Base-by-base conservation (phyloP, 2,113 vertebrate species). In the Petrocephalus zakoni region DNA sequence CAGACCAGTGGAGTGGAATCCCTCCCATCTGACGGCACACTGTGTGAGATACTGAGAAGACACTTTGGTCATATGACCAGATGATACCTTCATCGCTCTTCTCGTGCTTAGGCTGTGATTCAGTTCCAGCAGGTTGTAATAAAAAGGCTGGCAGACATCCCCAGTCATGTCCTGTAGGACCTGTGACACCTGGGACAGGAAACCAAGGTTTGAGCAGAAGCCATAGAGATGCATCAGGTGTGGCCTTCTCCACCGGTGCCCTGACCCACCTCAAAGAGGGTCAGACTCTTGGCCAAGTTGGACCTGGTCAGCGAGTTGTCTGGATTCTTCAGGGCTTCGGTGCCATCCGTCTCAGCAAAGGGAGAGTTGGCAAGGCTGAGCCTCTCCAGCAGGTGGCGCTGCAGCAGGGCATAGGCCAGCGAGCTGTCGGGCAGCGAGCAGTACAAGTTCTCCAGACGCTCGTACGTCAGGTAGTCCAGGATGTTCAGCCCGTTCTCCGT, bases 401-500 rank as follows among this genome's bases (percentile, higher is more conserved):
- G 93, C 86, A 97, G 95, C 4, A 97, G 94, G 1, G 46, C 46
- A 87, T 90, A 94, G n/a, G 94, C 92, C 90, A 96, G 92, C 0
- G 93, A 94, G 91, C 90, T 93, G 56, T 94, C 92, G 0, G 95
- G 91, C 64, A 94, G 92, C 0, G 95, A 95, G 21, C 90, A 49
- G 88, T 97, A 97, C 49, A 97, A 93, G 29, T 91, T 90, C 87
- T 96, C 95, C 92, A 97, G 92, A 29, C 95, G 95, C 4, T 1
- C 0, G 49, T 95, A 94, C 0, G 96, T 96, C 91, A 97, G 92
- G 91, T 97, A 97, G 89, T 96, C 93, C 87, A 95, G 90, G 81
- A 97, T 92, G 68, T 96, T 97, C 68, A 97, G 93, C 5, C 97
- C 96, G 0, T 95, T 97, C 83, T 97, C 97, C 11, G 96, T 95